Evolutionary conservation across 2,797 vertebrate species (phyloP), one percentile per base, ranked within the genome.

Genomic region (Acipenser oxyrinchus): DNA sequence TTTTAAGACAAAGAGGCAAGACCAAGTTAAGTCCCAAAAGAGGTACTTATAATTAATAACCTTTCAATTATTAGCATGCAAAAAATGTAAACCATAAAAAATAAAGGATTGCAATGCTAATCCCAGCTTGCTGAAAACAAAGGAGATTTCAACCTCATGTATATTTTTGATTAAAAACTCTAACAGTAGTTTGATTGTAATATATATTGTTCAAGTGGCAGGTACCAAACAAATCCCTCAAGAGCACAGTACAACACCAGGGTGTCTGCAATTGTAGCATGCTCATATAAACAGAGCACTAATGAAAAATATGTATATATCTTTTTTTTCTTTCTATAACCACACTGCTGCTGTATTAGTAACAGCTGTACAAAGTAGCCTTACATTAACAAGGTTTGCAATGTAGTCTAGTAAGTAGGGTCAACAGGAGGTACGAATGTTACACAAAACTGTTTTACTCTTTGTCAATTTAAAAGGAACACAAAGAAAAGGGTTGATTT

Each of bases 131-230:
- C 79, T 83, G 79, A 81, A 82, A 81, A 68, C 71, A 79, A 53
- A 68, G 71, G 77, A 85, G 77, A 87, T 82, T 76, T 62, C 78
- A 84, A 86, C 80, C 80, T 81, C 76, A 77, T 81, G 76, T 63
- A 78, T 80, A 81, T 72, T 61, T 82, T 79, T 78, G 78, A 76
- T 82, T 85, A 85, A 87, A 87, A 86, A 86, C 79, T 84, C 79
- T 83, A 84, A 81, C 76, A 88, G 84, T 89, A 89, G 87, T 90
- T 88, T 83, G 86, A 89, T 83, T 79, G 84, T 83, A 91, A 89
- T 82, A 86, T 37, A 86, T 84, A 88, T 86, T 81, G 85, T 93
- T 93, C 86, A 87, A 88, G 87, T 89, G 88, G 84, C 86, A 87
- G 86, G 87, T 86, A 88, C 84, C 83, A 83, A 85, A 84, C 82